Evolutionary conservation across 2,797 vertebrate species (phyloP).

Genomic region (Vespertilio murinus): DNA sequence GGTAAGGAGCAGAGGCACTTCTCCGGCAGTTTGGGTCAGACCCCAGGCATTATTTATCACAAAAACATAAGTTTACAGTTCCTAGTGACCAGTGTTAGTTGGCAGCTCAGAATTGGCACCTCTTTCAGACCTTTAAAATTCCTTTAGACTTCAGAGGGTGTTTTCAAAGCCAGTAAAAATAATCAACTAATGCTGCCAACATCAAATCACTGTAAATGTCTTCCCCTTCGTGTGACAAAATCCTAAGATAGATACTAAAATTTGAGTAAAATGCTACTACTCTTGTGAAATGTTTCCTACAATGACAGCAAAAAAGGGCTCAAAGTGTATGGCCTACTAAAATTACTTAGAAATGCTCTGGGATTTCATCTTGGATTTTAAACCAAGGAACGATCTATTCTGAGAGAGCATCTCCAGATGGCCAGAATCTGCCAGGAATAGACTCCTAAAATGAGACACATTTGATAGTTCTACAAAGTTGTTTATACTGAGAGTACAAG

Average conservation of each 20-base stretch:
- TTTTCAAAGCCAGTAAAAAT: not conserved
- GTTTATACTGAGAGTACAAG: not conserved
- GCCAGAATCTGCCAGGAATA: not conserved
- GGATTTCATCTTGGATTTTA: conserved; percentile 50
- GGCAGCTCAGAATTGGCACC: not conserved
- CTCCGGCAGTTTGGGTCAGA: not conserved
- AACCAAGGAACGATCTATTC: not conserved
- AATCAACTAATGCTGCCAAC: not conserved
- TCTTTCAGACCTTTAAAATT: not conserved
- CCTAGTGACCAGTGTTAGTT: not conserved
- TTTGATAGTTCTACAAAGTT: not conserved
- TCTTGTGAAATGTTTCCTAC: not conserved
- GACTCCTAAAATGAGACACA: not conserved
- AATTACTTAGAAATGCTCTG: not conserved
- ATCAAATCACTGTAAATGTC: not conserved
- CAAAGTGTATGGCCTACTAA: not conserved
- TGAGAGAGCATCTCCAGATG: not conserved
- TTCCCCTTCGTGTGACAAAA: conserved; percentile 7
- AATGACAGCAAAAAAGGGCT: not conserved
- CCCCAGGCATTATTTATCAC: not conserved
- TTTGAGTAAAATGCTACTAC: not conserved
- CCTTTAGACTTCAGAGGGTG: not conserved
- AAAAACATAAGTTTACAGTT: conserved; percentile 4
- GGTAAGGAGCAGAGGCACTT: conserved; percentile 82
- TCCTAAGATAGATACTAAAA: not conserved